A percentile compares a stretch with the other conserved stretches of the same genome.
phyloP scores from a whole-genome alignment of 2,113 vertebrate genomes.

The Macaca mulatta region DNA sequence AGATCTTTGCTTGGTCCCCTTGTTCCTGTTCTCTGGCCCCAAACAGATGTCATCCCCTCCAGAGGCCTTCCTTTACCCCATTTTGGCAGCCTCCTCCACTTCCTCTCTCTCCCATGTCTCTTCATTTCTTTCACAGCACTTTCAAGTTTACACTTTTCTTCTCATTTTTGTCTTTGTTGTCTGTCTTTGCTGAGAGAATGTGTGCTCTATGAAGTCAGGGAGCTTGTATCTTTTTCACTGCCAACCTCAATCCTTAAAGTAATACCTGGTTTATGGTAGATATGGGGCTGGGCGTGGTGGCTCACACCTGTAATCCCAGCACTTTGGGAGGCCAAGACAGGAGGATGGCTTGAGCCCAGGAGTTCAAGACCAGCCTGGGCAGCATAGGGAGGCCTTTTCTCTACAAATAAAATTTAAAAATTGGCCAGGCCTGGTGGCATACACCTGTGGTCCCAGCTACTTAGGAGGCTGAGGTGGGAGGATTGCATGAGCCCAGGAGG shows the following conservation, averaged over 20 bases:
- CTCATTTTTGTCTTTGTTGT: not conserved
- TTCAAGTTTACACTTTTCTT: not conserved
- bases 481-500: no score
- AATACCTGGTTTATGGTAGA: not conserved
- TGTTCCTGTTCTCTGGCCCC: not conserved
- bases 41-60: not conserved
- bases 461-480: no score
- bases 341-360: no score
- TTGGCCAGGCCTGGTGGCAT: no score
- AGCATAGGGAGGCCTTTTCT: no score
- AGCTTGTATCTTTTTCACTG: not conserved
- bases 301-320: no score
- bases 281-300: no score
- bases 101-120: fast-evolving
- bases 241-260: not conserved
- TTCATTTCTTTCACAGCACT: not conserved
- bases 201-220: not conserved
- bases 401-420: no score
- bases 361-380: no score
- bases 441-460: no score
- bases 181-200: not conserved
- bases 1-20: not conserved
- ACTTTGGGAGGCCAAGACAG: no score
- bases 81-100: not conserved
- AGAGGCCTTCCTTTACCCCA: not conserved